Percentiles rank a stretch among this genome's conserved stretches.
Conservation (phyloP, 2,797 vertebrate genomes). For the Malacoctenus gilli region DNA sequence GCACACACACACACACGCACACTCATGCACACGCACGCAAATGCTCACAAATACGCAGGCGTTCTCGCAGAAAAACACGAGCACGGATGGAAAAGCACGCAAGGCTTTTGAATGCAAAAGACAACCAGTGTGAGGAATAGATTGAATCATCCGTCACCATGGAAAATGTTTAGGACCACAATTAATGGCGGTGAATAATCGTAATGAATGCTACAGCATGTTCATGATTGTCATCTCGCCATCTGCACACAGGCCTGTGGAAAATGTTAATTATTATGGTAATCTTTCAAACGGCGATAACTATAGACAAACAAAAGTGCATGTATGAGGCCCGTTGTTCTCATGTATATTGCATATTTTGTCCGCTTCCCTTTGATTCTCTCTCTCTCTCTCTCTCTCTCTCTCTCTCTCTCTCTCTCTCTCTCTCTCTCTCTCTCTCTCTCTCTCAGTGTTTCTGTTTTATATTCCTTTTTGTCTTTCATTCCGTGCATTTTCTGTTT, state of each 20-base stretch:
- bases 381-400: slow-evolving; percentile 5
- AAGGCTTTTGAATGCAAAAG: slow-evolving; percentile 47
- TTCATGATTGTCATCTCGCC: slow-evolving; percentile 65
- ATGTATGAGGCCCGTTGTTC: slow-evolving; percentile 16
- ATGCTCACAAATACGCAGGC: slow-evolving; percentile 47
- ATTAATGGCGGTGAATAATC: slow-evolving; percentile 68
- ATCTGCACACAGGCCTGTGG: slow-evolving; percentile 26
- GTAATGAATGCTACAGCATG: slow-evolving; percentile 59
- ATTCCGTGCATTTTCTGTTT: slow-evolving; percentile 37
- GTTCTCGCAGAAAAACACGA: slow-evolving; percentile 27
- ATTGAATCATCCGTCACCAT: slow-evolving; percentile 34
- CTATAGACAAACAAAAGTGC: slow-evolving; percentile 51
- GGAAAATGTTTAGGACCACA: slow-evolving; percentile 62
- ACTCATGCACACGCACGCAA: slow-evolving; percentile 31
- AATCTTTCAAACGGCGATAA: slow-evolving; percentile 63
- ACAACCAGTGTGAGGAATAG: slow-evolving; percentile 28
- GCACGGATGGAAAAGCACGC: too few relatives aligned
- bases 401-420: slow-evolving; percentile 11
- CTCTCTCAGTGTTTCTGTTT: slow-evolving; percentile 13
- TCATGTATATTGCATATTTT: slow-evolving; percentile 11
- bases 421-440: too few relatives aligned
- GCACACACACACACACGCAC: slow-evolving; percentile 21
- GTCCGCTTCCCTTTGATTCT: too few relatives aligned
- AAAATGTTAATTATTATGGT: slow-evolving; percentile 69
- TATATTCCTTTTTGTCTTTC: slow-evolving; percentile 47